Percentiles rank a stretch among this genome's conserved stretches.
Conservation (phyloP, 2,113 vertebrate genomes). For the Ochotona curzoniae region DNA sequence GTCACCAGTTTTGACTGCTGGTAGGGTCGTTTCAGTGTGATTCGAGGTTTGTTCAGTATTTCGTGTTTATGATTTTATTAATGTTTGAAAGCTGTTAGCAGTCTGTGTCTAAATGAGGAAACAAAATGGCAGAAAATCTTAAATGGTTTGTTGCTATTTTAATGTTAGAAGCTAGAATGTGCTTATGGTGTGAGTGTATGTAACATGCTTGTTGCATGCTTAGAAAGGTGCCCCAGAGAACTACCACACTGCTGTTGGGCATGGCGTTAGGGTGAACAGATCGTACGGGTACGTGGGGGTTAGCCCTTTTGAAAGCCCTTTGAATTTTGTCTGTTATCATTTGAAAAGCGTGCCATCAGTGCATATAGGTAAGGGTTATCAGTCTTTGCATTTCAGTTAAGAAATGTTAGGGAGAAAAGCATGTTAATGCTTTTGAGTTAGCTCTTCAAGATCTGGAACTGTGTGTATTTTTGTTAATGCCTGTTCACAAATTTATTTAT, state of each 20-base stretch:
- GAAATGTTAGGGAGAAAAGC: background rate
- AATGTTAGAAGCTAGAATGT: background rate
- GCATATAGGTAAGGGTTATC: background rate
- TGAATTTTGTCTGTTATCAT: conserved; percentile 20
- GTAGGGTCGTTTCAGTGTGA: conserved; percentile 25
- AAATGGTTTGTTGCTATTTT: background rate
- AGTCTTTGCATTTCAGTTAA: conserved; percentile 36
- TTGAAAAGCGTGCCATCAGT: background rate
- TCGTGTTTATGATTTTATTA: conserved; percentile 30
- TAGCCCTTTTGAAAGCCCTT: background rate
- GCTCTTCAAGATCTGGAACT: conserved; percentile 17
- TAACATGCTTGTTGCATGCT: background rate
- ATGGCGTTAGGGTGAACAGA: background rate
- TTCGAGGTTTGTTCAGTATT: background rate
- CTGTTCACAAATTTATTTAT: conserved; percentile 37
- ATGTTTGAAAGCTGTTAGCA: conserved; percentile 5
- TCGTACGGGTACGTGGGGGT: background rate
- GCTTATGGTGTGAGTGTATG: background rate
- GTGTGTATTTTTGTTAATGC: background rate
- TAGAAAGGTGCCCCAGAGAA: background rate
- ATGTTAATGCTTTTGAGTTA: background rate
- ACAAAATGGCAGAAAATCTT: background rate
- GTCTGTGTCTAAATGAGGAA: background rate
- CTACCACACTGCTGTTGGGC: background rate
- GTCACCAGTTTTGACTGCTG: conserved; percentile 39